A percentile compares a stretch with the other conserved stretches of the same genome.
Conservation (phyloP, 2,888 invertebrate species). For the Drosophila flavopinicola region DNA sequence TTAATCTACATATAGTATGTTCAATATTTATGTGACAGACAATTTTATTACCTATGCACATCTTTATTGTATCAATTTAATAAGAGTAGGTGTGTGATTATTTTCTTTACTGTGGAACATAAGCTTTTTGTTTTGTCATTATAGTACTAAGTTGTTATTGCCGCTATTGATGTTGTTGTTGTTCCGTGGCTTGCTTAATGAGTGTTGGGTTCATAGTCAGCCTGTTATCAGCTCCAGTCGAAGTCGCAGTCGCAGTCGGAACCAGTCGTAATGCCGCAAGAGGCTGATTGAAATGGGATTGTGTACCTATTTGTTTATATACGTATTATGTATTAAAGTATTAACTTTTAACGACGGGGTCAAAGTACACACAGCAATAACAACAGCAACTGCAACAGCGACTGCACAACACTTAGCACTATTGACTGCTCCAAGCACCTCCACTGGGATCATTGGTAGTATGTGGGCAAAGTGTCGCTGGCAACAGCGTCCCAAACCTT, state of each 20-base stretch:
- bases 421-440: neutral
- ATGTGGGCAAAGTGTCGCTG: constrained; percentile 20
- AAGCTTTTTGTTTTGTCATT: constrained; percentile 37
- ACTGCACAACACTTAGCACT: constrained; percentile 5
- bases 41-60: constrained; percentile 19
- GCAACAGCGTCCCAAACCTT: constrained; percentile 47
- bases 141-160: constrained; percentile 8
- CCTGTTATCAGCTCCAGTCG: constrained; percentile 51
- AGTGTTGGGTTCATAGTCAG: constrained; percentile 73
- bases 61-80: no score
- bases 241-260: constrained; percentile 40
- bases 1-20: constrained; percentile 20
- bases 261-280: constrained; percentile 42
- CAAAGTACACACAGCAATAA: constrained; percentile 59
- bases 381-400: constrained; percentile 6
- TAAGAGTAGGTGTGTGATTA: constrained; percentile 75
- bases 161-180: constrained; percentile 12
- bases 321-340: constrained; percentile 1
- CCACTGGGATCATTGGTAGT: constrained; percentile 23
- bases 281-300: constrained; percentile 54
- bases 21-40: constrained; percentile 8
- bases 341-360: constrained; percentile 21
- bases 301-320: constrained; percentile 48
- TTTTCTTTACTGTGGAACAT: constrained; percentile 54
- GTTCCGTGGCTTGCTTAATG: constrained; percentile 52